A percentile compares a stretch with the other conserved stretches of the same genome.
Evolutionary conservation across 92 coral and sea anemone species (phyloP).

Genomic region (Siderastrea siderea): DNA sequence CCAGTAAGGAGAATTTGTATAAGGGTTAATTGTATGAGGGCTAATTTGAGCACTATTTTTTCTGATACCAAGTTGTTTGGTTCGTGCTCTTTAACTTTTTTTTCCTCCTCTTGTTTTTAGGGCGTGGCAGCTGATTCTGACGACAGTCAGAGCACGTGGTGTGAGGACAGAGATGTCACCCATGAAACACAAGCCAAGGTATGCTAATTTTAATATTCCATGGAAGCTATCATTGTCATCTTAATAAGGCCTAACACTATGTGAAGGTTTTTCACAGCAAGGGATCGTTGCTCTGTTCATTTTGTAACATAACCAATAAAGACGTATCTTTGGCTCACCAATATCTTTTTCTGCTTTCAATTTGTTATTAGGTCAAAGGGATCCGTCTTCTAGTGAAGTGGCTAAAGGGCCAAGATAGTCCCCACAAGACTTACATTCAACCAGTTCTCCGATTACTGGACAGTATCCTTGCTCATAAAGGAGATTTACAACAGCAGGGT

Average conservation of each 20-base stretch:
- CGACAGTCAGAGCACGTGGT: constrained; percentile 77
- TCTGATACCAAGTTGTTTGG: too few species aligned
- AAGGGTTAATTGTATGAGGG: too few species aligned
- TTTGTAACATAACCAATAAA: neutral
- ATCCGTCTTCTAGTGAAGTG: constrained; percentile 89
- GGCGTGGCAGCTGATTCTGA: constrained; percentile 64
- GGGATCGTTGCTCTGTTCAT: too few species aligned
- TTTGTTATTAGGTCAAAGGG: constrained; percentile 77
- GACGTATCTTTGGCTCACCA: too few species aligned
- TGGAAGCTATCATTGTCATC: too few species aligned
- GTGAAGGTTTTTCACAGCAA: too few species aligned
- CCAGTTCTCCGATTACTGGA: constrained; percentile 87
- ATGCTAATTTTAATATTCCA: neutral
- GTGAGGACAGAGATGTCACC: constrained; percentile 89
- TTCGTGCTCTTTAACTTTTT: too few species aligned
- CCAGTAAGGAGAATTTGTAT: too few species aligned
- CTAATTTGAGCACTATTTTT: too few species aligned
- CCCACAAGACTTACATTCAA: constrained; percentile 63
- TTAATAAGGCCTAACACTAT: too few species aligned
- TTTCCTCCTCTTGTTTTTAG: constrained; percentile 26
- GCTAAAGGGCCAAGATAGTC: constrained; percentile 79
- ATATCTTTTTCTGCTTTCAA: neutral
- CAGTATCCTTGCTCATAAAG: constrained; percentile 73
- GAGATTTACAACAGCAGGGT: constrained; percentile 88
- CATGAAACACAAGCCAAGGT: constrained; percentile 94